phyloP scores from a whole-genome alignment of 2,113 vertebrate species.

The Eurystomus gularis region DNA sequence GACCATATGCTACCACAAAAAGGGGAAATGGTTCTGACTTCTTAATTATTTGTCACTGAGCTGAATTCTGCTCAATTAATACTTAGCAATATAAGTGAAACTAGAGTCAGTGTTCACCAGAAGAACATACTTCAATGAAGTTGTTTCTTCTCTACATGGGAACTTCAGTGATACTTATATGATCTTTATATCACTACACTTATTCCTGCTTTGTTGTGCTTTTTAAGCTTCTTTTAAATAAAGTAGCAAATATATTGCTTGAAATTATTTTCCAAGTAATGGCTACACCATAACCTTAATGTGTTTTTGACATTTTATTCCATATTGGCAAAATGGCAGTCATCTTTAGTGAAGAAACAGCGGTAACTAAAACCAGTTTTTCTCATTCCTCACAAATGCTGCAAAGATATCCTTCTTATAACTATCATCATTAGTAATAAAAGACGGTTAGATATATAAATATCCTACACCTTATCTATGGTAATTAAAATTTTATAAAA shows the following conservation, averaged over 20 bases:
- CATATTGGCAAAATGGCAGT: not conserved
- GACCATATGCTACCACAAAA: not conserved
- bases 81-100: not conserved
- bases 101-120: not conserved
- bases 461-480: not conserved
- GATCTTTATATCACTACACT: not conserved
- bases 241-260: not conserved
- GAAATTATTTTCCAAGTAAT: not conserved
- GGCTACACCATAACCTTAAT: not conserved
- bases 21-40: not conserved
- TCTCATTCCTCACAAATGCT: not conserved
- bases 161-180: not conserved
- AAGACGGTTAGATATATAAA: not conserved
- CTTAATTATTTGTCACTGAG: not conserved
- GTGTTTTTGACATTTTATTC: not conserved
- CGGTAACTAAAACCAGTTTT: not conserved
- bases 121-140: not conserved
- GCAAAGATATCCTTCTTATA: not conserved
- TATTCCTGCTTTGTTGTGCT: not conserved
- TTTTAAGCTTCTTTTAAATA: not conserved
- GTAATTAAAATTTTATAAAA: constrained; percentile 31
- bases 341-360: not conserved
- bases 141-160: not conserved
- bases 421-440: not conserved
- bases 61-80: not conserved